Percentiles rank a stretch among this genome's conserved stretches.
phyloP scores from a whole-genome alignment of 2,888 invertebrate genomes.

The Acronicta alni region DNA sequence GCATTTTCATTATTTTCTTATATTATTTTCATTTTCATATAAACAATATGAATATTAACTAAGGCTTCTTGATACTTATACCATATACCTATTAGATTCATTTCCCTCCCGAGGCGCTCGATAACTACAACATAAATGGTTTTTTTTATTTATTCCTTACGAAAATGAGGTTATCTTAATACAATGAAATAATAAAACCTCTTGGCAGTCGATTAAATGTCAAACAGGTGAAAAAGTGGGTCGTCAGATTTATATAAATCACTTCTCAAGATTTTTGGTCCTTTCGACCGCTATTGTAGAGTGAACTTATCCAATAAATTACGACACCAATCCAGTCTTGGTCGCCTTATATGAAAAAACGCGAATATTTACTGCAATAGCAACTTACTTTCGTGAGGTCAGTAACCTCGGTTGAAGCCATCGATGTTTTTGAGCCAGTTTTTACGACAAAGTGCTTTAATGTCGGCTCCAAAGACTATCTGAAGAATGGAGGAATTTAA shows the following conservation, averaged over 20 bases:
- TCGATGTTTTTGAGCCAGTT: slow-evolving; percentile 35
- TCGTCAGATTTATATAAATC: slow-evolving; percentile 14
- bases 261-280: slow-evolving; percentile 17
- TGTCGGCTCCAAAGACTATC: slow-evolving; percentile 17
- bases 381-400: slow-evolving; percentile 37
- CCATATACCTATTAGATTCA: neutral
- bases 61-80: slow-evolving; percentile 4
- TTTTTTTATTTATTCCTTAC: slow-evolving; percentile 1
- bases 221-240: slow-evolving; percentile 35
- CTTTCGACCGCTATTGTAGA: slow-evolving; percentile 10
- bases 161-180: slow-evolving; percentile 1
- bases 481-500: neutral
- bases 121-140: slow-evolving; percentile 2
- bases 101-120: neutral
- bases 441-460: slow-evolving; percentile 45
- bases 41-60: neutral
- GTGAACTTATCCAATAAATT: slow-evolving; percentile 12
- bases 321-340: slow-evolving; percentile 20
- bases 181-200: slow-evolving; percentile 7
- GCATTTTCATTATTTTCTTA: no score
- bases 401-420: slow-evolving; percentile 33
- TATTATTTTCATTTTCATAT: no score
- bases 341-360: slow-evolving; percentile 46
- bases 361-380: slow-evolving; percentile 36
- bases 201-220: slow-evolving; percentile 31